These are phyloP conservation scores for Diaphora mendica DNA, from an alignment of 2,888 invertebrate genomes.

Conservation along the genomic window DNA sequence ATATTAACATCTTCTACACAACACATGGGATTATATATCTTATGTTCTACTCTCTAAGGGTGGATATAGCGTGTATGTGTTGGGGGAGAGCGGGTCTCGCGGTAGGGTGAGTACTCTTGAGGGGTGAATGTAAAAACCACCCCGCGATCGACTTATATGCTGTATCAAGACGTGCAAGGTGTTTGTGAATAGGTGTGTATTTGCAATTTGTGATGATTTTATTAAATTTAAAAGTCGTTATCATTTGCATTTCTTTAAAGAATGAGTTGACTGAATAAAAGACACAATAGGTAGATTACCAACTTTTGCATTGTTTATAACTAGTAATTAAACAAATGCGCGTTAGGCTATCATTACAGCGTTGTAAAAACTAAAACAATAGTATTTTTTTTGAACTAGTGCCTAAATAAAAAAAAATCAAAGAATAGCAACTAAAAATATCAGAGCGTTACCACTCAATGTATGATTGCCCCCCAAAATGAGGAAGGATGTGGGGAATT, in stretches of 20 bases:
- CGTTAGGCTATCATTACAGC: too few species aligned
- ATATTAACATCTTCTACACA: conserved; percentile 73
- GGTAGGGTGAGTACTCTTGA: conserved; percentile 76
- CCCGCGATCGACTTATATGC: conserved; percentile 86
- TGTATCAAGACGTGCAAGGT: conserved; percentile 80
- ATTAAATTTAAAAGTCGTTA: neutral
- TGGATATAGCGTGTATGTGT: conserved; percentile 41
- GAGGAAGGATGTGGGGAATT: too few species aligned
- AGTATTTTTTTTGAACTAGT: neutral
- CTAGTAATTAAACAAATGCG: neutral
- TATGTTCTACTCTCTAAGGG: conserved; percentile 4
- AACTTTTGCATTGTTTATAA: neutral
- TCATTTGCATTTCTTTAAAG: neutral
- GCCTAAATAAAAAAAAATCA: too few species aligned
- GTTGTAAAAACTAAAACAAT: neutral
- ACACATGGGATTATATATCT: conserved; percentile 22
- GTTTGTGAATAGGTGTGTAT: conserved; percentile 47
- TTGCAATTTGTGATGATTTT: conserved; percentile 22
- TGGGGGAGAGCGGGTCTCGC: conserved; percentile 50
- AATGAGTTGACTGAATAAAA: neutral
- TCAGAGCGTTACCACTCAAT: too few species aligned
- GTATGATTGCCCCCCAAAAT: too few species aligned
- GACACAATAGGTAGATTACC: neutral
- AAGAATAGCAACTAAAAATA: too few species aligned
- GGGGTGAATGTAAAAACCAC: conserved; percentile 85